Conservation (phyloP, 2,888 invertebrate species). For the Folsomia manolachei region DNA sequence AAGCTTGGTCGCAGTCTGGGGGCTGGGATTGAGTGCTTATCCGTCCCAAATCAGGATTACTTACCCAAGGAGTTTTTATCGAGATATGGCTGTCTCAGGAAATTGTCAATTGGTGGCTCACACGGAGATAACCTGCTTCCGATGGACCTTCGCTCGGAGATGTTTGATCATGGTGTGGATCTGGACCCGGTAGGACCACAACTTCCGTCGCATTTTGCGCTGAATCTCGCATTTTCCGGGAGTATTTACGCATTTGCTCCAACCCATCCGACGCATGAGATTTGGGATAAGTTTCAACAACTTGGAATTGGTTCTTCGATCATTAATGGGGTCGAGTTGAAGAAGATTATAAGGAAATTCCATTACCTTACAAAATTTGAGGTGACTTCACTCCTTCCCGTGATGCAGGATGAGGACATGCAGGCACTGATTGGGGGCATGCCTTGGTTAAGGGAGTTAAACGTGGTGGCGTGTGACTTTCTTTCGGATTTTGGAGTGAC, state of each 20-base stretch:
- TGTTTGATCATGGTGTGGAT: background rate
- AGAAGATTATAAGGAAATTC: conserved; percentile 1
- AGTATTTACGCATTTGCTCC: background rate
- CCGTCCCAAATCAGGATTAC: conserved; percentile 29
- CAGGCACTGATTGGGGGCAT: conserved; percentile 31
- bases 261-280: too few relatives aligned
- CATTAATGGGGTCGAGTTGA: conserved; percentile 1
- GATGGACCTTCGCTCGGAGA: background rate
- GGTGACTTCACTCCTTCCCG: conserved; percentile 15
- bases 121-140: background rate
- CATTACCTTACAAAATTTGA: conserved; percentile 16
- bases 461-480: conserved; percentile 23
- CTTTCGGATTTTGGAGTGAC: conserved; percentile 36
- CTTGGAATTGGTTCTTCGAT: background rate
- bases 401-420: conserved; percentile 28
- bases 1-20: conserved; percentile 11
- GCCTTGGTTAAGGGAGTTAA: conserved; percentile 19
- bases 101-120: conserved; percentile 25
- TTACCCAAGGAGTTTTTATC: conserved; percentile 25
- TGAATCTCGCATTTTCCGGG: background rate
- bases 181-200: background rate
- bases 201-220: background rate
- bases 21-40: conserved; percentile 12
- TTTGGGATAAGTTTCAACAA: background rate
- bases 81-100: conserved; percentile 22